Evolutionary conservation across 2,113 vertebrate species (phyloP), one percentile per base, ranked within the genome.

Genomic region (Nothoprocta perdicaria): DNA sequence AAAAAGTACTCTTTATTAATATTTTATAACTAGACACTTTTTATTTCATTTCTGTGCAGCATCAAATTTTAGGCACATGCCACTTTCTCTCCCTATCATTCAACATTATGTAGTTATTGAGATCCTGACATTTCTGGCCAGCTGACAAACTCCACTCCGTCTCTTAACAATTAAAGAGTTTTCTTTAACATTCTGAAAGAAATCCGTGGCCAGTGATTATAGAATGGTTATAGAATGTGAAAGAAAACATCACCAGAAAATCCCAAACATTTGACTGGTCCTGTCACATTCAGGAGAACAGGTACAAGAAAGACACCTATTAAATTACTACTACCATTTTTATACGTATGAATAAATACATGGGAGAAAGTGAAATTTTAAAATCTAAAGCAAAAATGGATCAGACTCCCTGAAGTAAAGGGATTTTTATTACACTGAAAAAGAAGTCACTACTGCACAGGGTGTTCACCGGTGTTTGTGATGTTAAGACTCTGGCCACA

Each of bases 141-240:
- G 12, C 40, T 19, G 45, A 60, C 66, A 83, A 6, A 15, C 27
- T 60, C 71, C 26, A 9, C 48, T 77, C 45, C 33, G 33, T 27
- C 0, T 1, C 14, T 55, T 31, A 41, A 16, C 27, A 55, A 35
- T 0, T 0, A n/a, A 79, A 40, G 23, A 5, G 33, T 27, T 41
- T 41, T n/a, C 52, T 41, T 0, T 9, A 66, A 62, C 21, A 8
- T 83, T 73, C 41, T 35, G 9, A 62, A 62, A 68, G 21, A 43
- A 62, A 27, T 9, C 4, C 12, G 61, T 6, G 21, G 46, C 50
- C 40, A 27, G 52, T 73, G 73, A 53, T 41, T 62, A 43, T 1
- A 12, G 14, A 14, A 38, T 21, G 26, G 60, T 41, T 62, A 43
- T 1, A 12, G 14, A 14, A 38, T 21, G 26, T 27, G 61, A 62